Conservation (phyloP, 2,888 invertebrate genomes). For the Apamea anceps region DNA sequence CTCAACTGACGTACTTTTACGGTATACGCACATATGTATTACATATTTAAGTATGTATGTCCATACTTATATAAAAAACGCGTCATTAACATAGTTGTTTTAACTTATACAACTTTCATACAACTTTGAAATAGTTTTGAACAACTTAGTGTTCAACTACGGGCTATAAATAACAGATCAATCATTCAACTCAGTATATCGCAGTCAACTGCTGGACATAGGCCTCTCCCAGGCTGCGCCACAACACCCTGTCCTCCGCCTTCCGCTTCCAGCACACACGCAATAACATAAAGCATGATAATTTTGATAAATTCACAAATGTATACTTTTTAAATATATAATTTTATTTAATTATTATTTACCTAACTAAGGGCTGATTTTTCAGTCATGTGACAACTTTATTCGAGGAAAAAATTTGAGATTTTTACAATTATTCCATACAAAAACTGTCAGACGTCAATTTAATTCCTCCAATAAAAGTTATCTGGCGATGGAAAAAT, state of each 20-base stretch:
- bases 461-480: no score
- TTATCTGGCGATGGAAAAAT: no score
- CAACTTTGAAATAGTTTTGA: background rate
- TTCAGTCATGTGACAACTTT: no score
- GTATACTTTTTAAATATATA: background rate
- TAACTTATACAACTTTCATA: background rate
- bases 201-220: background rate
- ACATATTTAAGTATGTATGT: background rate
- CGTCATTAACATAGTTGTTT: slow-evolving; percentile 10
- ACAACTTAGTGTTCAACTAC: background rate
- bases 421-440: no score
- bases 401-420: no score
- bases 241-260: background rate
- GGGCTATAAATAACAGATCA: background rate
- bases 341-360: no score
- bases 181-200: background rate
- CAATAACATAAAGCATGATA: background rate
- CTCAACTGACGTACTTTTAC: slow-evolving; percentile 36
- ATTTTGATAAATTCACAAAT: background rate
- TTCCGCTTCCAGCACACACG: no score
- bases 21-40: slow-evolving; percentile 13
- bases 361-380: no score
- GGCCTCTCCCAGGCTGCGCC: background rate
- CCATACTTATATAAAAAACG: slow-evolving; percentile 1
- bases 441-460: no score